Conservation (phyloP, 2,888 invertebrate species). For the Dicranocentrus wangi region DNA sequence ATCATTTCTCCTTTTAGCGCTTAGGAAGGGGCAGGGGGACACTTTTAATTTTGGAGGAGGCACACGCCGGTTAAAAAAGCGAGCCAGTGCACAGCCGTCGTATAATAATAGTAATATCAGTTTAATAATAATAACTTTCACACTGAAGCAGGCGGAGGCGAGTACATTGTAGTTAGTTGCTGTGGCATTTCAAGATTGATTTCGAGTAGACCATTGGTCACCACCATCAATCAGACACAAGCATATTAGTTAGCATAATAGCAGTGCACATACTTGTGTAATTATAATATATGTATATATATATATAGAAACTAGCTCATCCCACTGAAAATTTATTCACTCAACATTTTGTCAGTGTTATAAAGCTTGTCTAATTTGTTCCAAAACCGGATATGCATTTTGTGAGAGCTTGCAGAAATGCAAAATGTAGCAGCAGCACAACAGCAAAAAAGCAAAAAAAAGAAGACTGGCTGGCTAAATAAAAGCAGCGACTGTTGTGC, state of each 20-base stretch:
- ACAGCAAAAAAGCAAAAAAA: not conserved
- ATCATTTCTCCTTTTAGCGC: no score
- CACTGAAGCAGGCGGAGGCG: not conserved
- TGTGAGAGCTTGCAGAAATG: slow-evolving; percentile 13
- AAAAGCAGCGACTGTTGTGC: not conserved
- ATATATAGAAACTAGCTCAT: not conserved
- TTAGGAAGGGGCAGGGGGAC: no score
- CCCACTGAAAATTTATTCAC: not conserved
- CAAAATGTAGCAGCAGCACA: not conserved
- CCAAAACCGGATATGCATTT: slow-evolving; percentile 33
- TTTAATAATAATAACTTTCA: slow-evolving; percentile 18
- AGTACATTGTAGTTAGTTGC: not conserved
- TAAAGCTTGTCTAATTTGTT: slow-evolving; percentile 1
- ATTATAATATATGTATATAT: not conserved
- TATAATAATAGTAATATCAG: no score
- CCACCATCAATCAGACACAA: not conserved
- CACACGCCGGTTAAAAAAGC: no score
- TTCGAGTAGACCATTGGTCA: not conserved
- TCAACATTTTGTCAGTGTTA: not conserved
- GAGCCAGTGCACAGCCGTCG: no score
- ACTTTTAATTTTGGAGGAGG: no score
- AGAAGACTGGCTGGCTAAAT: no score
- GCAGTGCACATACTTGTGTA: not conserved
- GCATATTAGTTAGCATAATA: not conserved
- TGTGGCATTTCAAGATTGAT: slow-evolving; percentile 15